phyloP scores from a whole-genome alignment of 2,888 invertebrate species.

The Lasioglossum pauxillum region DNA sequence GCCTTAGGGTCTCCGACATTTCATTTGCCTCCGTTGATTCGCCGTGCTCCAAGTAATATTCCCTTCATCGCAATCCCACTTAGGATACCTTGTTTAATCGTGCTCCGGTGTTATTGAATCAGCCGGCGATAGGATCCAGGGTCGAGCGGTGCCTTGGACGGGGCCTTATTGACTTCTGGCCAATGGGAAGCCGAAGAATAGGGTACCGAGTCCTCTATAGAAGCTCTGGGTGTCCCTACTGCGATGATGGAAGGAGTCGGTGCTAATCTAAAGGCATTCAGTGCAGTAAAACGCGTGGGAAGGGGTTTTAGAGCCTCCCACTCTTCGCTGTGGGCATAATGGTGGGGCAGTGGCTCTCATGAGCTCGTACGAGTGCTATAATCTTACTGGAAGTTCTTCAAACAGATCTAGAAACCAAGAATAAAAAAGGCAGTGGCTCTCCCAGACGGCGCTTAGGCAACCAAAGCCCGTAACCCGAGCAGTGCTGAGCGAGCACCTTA shows the following conservation, averaged over 20 bases:
- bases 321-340: background rate
- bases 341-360: background rate
- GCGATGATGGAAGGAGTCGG: background rate
- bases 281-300: background rate
- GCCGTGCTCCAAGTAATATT: background rate
- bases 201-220: background rate
- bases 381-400: background rate
- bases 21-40: slow-evolving; percentile 3
- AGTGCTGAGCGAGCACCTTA: slow-evolving; percentile 9
- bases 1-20: background rate
- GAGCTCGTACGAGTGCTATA: background rate
- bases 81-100: background rate
- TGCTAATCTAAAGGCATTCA: background rate
- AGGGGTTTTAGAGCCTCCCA: background rate
- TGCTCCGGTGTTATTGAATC: background rate
- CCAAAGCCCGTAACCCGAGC: background rate
- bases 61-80: background rate
- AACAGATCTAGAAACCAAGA: background rate
- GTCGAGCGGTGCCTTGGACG: background rate
- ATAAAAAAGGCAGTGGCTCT: background rate
- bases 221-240: background rate
- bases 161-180: background rate
- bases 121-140: background rate
- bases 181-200: background rate
- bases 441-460: background rate